Evolutionary conservation across 2,797 vertebrate genomes (phyloP).

Genomic region (Pipistrellus pipistrellus): DNA sequence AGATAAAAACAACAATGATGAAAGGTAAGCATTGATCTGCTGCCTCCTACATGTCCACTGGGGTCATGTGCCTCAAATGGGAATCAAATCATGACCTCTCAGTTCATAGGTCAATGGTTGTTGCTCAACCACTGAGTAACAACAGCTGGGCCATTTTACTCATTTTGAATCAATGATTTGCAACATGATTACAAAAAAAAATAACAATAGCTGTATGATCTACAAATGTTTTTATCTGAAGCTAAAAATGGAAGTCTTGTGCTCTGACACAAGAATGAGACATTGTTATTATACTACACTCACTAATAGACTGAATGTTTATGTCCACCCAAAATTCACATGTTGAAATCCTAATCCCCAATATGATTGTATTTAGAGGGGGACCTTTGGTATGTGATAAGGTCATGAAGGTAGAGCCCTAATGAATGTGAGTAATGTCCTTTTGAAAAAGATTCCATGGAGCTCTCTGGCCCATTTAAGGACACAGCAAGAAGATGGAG

Average conservation of each 20-base stretch:
- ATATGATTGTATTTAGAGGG: neutral
- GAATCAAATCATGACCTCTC: no score
- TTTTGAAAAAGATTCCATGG: neutral
- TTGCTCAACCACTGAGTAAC: no score
- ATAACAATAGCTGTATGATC: neutral
- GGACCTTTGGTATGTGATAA: neutral
- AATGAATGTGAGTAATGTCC: neutral
- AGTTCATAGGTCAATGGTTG: no score
- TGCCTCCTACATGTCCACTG: no score
- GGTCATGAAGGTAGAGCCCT: neutral
- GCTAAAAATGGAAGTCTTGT: neutral
- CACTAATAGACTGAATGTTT: neutral
- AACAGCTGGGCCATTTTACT: neutral
- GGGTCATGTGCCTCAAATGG: no score
- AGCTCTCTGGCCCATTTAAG: neutral
- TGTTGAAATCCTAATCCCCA: neutral
- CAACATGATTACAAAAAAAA: neutral
- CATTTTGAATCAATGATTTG: constrained; percentile 28
- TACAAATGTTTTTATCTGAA: neutral
- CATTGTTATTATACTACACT: neutral
- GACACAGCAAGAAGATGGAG: neutral
- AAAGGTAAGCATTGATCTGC: no score
- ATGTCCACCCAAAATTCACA: neutral
- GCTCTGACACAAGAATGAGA: neutral
- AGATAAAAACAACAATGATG: no score